Conservation (phyloP, 2,888 invertebrate genomes). For the Tipula confusa region DNA sequence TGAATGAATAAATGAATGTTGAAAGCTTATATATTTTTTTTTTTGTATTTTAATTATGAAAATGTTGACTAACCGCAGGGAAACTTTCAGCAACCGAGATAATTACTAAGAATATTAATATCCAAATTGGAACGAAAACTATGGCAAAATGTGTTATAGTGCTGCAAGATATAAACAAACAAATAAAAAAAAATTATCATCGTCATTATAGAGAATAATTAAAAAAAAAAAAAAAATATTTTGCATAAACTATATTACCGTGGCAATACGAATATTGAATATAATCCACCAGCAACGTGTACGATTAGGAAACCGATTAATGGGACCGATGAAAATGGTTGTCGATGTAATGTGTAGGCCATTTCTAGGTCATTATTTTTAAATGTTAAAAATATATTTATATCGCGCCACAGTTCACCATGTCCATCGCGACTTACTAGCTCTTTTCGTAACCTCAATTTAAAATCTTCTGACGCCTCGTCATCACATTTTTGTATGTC, state of each 20-base stretch:
- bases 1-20: too few species aligned
- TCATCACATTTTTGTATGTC: background rate
- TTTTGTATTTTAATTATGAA: constrained; percentile 5
- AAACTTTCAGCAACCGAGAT: constrained; percentile 49
- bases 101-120: constrained; percentile 46
- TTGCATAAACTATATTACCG: constrained; percentile 47
- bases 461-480: constrained; percentile 61
- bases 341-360: constrained; percentile 61
- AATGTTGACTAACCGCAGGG: constrained; percentile 38
- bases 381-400: constrained; percentile 62
- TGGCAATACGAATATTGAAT: constrained; percentile 56
- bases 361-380: constrained; percentile 62
- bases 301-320: constrained; percentile 61
- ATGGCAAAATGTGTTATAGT: constrained; percentile 45
- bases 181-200: background rate
- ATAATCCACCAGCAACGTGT: constrained; percentile 53
- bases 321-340: constrained; percentile 62
- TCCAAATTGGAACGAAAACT: constrained; percentile 43
- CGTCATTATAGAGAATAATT: background rate
- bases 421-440: constrained; percentile 79
- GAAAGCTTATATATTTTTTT: background rate
- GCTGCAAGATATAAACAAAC: constrained; percentile 37
- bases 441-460: constrained; percentile 74
- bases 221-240: too few species aligned
- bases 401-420: constrained; percentile 65